Percentiles rank a stretch among this genome's conserved stretches.
These are phyloP conservation scores for Burhinus bistriatus DNA, from an alignment of 2,113 vertebrate genomes.

Conservation along the genomic window DNA sequence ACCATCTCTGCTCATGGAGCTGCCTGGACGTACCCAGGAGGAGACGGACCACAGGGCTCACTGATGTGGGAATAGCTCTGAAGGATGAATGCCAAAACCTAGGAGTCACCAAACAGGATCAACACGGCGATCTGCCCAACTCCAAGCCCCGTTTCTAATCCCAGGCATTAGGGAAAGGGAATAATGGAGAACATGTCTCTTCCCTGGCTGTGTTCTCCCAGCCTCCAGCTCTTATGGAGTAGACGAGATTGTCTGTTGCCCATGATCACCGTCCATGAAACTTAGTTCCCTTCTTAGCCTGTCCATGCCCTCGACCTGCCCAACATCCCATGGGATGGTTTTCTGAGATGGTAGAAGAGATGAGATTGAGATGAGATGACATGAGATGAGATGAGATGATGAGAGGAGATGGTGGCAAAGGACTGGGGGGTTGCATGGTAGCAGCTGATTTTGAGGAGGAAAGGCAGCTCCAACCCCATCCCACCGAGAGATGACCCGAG, in stretches of 20 bases:
- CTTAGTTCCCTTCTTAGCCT: not conserved
- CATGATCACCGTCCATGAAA: not conserved
- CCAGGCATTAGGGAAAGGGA: not conserved
- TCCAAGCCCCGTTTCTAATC: not conserved
- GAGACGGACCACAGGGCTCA: not conserved
- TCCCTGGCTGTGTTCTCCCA: not conserved
- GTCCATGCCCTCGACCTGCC: not conserved
- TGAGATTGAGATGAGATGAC: too few relatives aligned
- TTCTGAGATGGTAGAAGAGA: not conserved
- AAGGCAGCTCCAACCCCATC: not conserved
- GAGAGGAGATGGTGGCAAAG: not conserved
- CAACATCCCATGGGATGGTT: fast-evolving
- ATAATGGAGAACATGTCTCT: not conserved
- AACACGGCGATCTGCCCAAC: not conserved
- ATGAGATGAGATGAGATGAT: too few relatives aligned
- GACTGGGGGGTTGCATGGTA: too few relatives aligned
- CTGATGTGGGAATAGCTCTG: not conserved
- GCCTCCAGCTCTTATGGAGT: not conserved
- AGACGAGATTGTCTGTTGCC: not conserved
- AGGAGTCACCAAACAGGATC: not conserved
- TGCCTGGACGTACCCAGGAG: not conserved
- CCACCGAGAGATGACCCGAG: fast-evolving
- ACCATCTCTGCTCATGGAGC: not conserved
- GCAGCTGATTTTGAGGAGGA: not conserved
- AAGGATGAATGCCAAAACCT: not conserved